These are phyloP conservation scores for Labia minor DNA, from an alignment of 2,888 invertebrate species.

Conservation along the genomic window DNA sequence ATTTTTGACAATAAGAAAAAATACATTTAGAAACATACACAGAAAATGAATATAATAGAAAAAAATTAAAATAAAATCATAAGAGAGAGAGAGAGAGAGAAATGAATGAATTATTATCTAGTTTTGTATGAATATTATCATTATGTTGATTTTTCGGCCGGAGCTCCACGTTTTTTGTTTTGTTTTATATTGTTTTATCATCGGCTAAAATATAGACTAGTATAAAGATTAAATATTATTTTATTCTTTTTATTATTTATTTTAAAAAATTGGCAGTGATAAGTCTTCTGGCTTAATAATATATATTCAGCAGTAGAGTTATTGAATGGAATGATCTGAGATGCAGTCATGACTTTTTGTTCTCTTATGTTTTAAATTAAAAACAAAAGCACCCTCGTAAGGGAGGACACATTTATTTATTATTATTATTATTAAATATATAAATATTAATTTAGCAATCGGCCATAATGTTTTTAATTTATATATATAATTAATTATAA, in stretches of 20 bases:
- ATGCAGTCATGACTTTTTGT: background rate
- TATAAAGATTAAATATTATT: constrained; percentile 19
- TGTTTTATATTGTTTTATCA: too few relatives aligned
- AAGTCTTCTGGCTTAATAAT: constrained; percentile 20
- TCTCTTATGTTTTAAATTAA: too few relatives aligned
- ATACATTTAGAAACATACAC: background rate
- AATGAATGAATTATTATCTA: too few relatives aligned
- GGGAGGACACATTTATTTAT: background rate
- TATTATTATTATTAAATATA: too few relatives aligned
- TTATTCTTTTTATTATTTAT: constrained; percentile 14
- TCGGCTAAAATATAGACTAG: constrained; percentile 23
- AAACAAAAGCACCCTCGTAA: background rate
- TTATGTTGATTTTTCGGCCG: too few relatives aligned
- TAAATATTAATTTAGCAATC: too few relatives aligned
- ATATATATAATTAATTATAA: background rate
- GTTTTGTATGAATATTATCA: too few relatives aligned
- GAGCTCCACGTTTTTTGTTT: too few relatives aligned
- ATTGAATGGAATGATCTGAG: constrained; percentile 24
- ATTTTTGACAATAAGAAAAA: too few relatives aligned
- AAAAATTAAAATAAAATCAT: background rate
- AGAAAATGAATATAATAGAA: background rate
- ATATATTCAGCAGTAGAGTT: too few relatives aligned
- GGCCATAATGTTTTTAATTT: background rate
- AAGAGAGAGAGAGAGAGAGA: background rate
- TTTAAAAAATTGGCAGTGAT: constrained; percentile 24